Conservation (phyloP, 2,797 vertebrate species). For the Poeciliopsis gracilis region DNA sequence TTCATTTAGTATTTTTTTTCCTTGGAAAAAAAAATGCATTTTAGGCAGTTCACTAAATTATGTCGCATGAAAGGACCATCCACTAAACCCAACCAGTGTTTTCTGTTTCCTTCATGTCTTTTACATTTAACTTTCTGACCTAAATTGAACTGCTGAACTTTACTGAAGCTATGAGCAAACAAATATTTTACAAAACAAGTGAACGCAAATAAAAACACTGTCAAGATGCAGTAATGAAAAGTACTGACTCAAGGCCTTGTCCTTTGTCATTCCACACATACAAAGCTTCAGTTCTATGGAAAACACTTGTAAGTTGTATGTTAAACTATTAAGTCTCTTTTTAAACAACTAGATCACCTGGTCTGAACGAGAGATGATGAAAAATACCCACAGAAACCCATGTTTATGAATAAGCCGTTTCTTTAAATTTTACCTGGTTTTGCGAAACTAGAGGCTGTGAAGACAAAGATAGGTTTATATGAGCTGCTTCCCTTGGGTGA, state of each 20-base stretch:
- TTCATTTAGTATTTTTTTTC: background rate
- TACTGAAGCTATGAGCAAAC: background rate
- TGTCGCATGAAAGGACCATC: background rate
- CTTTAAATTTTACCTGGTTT: background rate
- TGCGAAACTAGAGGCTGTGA: background rate
- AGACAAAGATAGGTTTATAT: background rate
- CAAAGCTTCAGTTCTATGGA: background rate
- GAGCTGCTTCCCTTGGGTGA: background rate
- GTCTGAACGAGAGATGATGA: background rate
- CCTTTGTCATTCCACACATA: background rate
- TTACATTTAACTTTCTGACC: background rate
- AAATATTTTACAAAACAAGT: background rate
- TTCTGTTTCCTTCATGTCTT: background rate
- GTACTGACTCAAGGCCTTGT: background rate
- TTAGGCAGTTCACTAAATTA: background rate
- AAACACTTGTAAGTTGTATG: background rate
- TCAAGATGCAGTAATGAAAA: background rate
- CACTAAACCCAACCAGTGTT: background rate
- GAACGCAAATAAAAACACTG: background rate
- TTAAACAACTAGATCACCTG: background rate
- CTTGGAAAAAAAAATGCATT: background rate
- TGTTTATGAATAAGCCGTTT: background rate
- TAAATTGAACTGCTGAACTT: background rate
- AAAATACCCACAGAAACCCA: background rate
- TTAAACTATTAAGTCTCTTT: background rate